These are phyloP conservation scores for Nematolebias whitei DNA, from an alignment of 2,113 vertebrate genomes.

Conservation along the genomic window DNA sequence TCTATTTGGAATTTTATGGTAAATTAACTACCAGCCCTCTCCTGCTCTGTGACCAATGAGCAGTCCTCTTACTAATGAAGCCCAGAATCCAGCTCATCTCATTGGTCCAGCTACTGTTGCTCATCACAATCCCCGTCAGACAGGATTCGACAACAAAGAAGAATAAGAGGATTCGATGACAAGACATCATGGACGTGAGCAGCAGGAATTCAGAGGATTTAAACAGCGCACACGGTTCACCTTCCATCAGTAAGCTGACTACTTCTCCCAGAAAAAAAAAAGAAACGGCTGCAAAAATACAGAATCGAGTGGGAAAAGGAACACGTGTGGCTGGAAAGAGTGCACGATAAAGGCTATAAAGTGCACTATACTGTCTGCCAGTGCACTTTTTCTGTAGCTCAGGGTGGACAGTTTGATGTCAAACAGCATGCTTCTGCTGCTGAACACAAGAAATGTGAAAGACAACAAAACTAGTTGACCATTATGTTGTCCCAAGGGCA, in stretches of 20 bases:
- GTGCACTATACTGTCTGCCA: not conserved
- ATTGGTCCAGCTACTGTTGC: too few species aligned
- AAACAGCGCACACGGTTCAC: too few species aligned
- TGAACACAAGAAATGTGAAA: not conserved
- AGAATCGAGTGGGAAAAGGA: too few species aligned
- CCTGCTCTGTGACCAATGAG: not conserved
- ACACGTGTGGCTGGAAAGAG: not conserved
- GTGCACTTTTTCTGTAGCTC: not conserved
- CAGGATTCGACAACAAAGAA: too few species aligned
- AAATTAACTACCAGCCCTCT: not conserved
- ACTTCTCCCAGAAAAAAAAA: not conserved
- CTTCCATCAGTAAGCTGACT: too few species aligned
- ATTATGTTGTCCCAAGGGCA: not conserved
- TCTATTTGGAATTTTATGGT: not conserved
- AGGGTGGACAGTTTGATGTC: not conserved
- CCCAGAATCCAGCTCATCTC: not conserved
- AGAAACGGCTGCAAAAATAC: too few species aligned
- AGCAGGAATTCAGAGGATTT: too few species aligned
- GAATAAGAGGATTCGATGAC: too few species aligned
- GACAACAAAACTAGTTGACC: not conserved
- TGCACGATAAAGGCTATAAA: not conserved
- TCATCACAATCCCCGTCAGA: too few species aligned
- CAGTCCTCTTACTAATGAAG: too few species aligned
- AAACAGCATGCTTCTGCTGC: not conserved
- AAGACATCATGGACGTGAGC: too few species aligned